phyloP scores from a whole-genome alignment of 2,888 invertebrate genomes.

The Tachystola acroxantha region DNA sequence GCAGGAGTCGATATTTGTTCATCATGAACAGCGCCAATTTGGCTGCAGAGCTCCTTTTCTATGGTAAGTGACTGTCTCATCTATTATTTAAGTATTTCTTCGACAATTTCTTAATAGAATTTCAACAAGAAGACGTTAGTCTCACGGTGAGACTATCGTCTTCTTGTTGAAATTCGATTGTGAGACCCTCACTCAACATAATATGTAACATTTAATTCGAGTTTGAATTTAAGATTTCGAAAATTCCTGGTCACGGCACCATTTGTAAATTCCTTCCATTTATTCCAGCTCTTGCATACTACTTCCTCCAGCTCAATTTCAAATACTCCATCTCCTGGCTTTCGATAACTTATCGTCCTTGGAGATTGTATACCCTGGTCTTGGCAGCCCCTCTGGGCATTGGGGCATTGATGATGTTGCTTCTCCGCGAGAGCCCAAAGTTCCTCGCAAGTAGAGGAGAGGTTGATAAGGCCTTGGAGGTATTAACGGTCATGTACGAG shows the following conservation, averaged over 20 bases:
- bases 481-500: conserved; percentile 35
- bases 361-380: conserved; percentile 82
- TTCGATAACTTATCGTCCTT: conserved; percentile 78
- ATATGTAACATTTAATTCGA: no score
- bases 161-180: no score
- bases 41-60: conserved; percentile 33
- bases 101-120: no score
- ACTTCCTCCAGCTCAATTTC: conserved; percentile 77
- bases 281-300: conserved; percentile 78
- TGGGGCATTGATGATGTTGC: conserved; percentile 73
- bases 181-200: no score
- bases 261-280: not conserved
- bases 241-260: no score
- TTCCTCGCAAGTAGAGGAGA: conserved; percentile 81
- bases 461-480: conserved; percentile 69
- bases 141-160: no score
- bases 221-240: no score
- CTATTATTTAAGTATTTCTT: no score
- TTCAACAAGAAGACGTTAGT: no score
- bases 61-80: conserved; percentile 36
- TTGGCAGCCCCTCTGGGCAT: conserved; percentile 45
- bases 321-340: conserved; percentile 46
- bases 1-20: conserved; percentile 40
- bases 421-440: conserved; percentile 86
- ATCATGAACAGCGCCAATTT: conserved; percentile 43